Percentiles rank a stretch among this genome's conserved stretches.
Evolutionary conservation across 2,797 vertebrate species (phyloP).

Genomic region (Acipenser oxyrinchus): DNA sequence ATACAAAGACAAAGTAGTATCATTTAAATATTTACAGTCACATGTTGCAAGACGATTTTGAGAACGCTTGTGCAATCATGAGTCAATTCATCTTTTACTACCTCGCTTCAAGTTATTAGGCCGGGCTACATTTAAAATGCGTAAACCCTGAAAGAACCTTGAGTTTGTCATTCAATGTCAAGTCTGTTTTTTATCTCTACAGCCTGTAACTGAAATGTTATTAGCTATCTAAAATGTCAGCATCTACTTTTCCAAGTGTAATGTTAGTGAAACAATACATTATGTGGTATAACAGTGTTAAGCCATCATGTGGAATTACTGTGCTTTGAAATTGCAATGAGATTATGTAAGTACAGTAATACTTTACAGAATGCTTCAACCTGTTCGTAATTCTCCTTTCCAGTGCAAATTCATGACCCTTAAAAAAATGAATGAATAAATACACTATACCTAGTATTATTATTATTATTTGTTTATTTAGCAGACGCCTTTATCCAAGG

Average conservation of each 20-base stretch:
- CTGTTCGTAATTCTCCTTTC: not conserved
- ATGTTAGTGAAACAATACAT: conserved; percentile 19
- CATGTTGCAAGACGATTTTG: not conserved
- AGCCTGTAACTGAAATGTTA: not conserved
- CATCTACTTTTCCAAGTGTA: conserved; percentile 17
- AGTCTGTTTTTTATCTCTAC: conserved; percentile 2
- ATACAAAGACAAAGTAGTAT: not conserved
- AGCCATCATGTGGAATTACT: conserved; percentile 15
- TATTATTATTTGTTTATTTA: no score
- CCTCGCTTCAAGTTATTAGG: not conserved
- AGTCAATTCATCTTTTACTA: not conserved
- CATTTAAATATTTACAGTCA: not conserved
- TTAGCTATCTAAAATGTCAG: conserved; percentile 19
- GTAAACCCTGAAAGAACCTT: conserved; percentile 14
- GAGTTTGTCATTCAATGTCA: conserved; percentile 10
- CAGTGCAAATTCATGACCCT: not conserved
- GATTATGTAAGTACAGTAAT: not conserved
- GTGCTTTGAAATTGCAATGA: conserved; percentile 14
- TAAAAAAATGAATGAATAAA: conserved; percentile 9
- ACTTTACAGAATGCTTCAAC: not conserved
- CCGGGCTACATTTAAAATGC: not conserved
- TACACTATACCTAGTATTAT: no score
- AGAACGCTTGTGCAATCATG: not conserved
- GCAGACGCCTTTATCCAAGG: no score
- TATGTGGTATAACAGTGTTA: not conserved